Conservation (phyloP, 2,113 vertebrate species). For the Orientallactaga bullata region DNA sequence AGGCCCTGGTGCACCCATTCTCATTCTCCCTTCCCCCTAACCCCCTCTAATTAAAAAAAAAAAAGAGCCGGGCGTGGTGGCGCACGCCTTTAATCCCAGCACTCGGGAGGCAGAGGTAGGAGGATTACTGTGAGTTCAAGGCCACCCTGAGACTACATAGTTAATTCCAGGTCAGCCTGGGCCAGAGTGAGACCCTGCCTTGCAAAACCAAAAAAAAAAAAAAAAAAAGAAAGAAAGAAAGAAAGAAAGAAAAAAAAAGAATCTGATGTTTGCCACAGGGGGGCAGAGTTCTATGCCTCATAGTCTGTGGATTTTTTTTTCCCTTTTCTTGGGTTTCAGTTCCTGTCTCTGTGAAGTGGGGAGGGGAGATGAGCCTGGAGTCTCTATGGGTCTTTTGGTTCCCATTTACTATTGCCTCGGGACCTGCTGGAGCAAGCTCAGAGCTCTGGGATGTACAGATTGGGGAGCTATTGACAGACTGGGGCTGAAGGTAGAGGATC, state of each 20-base stretch:
- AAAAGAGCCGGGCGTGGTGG: no score
- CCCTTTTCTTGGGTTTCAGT: slow-evolving; percentile 10
- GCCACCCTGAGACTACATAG: no score
- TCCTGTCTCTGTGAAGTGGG: slow-evolving; percentile 40
- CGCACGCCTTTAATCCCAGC: no score
- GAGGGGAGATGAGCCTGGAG: background rate
- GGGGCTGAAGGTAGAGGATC: background rate
- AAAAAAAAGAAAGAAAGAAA: no score
- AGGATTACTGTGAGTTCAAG: no score
- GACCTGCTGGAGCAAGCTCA: background rate
- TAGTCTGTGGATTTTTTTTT: background rate
- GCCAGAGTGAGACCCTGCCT: no score
- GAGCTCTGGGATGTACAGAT: background rate
- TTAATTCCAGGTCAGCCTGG: no score
- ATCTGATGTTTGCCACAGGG: slow-evolving; percentile 18
- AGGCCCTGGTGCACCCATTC: no score
- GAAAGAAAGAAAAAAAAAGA: background rate
- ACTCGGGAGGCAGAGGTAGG: no score
- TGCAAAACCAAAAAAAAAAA: no score
- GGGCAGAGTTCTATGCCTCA: background rate
- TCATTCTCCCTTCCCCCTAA: no score
- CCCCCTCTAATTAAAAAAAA: no score
- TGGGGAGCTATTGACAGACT: background rate
- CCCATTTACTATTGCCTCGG: background rate
- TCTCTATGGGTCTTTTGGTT: background rate